phyloP scores from a whole-genome alignment of 2,888 invertebrate species.

The Hydroisotoma schaefferi region DNA sequence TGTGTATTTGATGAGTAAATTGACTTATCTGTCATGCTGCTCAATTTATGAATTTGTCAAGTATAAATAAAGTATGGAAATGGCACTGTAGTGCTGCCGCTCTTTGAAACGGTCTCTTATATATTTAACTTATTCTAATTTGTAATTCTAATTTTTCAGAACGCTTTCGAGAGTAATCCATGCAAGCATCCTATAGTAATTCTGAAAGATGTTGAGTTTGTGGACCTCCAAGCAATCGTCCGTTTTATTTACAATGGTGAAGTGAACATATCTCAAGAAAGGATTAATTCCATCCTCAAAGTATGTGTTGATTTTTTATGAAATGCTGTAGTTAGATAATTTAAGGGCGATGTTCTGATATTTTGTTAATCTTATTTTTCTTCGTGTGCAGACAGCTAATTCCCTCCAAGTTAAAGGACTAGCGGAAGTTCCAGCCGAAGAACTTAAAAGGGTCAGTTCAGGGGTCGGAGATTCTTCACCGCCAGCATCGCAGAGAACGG shows the following conservation, averaged over 20 bases:
- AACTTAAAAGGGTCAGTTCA: slow-evolving; percentile 44
- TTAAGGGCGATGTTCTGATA: not conserved
- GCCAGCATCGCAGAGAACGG: slow-evolving; percentile 15
- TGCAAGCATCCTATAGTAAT: slow-evolving; percentile 52
- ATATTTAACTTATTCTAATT: too few relatives aligned
- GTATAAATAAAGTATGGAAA: too few relatives aligned
- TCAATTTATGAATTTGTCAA: too few relatives aligned
- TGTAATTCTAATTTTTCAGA: too few relatives aligned
- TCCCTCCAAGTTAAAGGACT: slow-evolving; percentile 83
- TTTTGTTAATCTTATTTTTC: slow-evolving; percentile 1
- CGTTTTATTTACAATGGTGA: slow-evolving; percentile 86
- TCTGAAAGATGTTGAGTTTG: slow-evolving; percentile 51
- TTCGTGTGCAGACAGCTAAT: slow-evolving; percentile 67
- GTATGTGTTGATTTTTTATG: slow-evolving; percentile 49
- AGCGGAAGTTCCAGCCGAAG: slow-evolving; percentile 70
- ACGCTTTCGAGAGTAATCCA: slow-evolving; percentile 50
- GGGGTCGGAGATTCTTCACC: slow-evolving; percentile 20
- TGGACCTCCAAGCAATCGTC: slow-evolving; percentile 51
- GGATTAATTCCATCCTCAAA: slow-evolving; percentile 64
- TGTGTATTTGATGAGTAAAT: too few relatives aligned
- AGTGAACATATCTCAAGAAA: slow-evolving; percentile 85
- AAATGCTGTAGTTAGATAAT: not conserved
- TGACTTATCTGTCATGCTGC: too few relatives aligned
- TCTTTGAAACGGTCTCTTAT: too few relatives aligned
- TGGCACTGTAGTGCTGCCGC: too few relatives aligned